phyloP scores from a whole-genome alignment of 2,797 vertebrate species.

The Lacerta agilis region DNA sequence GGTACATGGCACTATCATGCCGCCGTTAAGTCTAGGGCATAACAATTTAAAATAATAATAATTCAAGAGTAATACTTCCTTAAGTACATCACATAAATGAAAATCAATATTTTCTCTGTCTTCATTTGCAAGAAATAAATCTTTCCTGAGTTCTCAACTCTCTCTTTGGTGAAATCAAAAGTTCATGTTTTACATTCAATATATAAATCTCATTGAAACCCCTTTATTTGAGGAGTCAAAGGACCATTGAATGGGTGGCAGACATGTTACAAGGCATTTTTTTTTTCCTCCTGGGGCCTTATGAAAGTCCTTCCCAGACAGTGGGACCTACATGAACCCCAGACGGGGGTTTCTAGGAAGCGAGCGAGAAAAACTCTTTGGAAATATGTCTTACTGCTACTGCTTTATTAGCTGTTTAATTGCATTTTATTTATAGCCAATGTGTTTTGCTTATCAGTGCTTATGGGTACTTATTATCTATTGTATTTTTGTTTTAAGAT shows the following conservation, averaged over 20 bases:
- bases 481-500: background rate
- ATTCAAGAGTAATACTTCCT: background rate
- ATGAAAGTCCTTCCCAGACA: background rate
- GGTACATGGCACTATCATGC: background rate
- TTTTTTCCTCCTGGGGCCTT: background rate
- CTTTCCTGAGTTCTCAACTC: background rate
- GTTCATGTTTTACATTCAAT: background rate
- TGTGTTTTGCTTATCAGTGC: background rate
- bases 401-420: background rate
- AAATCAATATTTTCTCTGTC: too few species aligned
- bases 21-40: background rate
- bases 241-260: background rate
- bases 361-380: background rate
- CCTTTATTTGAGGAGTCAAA: background rate
- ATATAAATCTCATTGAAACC: background rate
- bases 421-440: background rate
- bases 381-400: background rate
- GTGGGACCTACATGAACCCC: background rate
- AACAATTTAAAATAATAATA: too few species aligned
- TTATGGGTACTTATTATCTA: background rate
- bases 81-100: background rate
- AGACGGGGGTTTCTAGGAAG: background rate
- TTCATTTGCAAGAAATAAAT: background rate
- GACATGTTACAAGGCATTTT: background rate
- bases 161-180: too few species aligned